phyloP scores from a whole-genome alignment of 92 coral and sea anemone species.

The Porites evermanni region DNA sequence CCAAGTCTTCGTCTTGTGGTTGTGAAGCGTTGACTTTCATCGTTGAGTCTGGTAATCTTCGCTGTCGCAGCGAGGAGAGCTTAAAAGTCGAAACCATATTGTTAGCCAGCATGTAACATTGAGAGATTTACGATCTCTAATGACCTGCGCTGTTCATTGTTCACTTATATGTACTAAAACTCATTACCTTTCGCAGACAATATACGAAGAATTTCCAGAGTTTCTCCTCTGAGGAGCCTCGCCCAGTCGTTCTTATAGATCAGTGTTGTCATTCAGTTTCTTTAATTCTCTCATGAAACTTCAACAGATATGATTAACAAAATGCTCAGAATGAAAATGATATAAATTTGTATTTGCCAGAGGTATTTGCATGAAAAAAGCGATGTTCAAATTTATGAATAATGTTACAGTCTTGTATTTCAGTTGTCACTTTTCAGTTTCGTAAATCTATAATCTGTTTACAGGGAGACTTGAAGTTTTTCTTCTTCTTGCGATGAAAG shows the following conservation, averaged over 20 bases:
- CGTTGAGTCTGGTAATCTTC: conserved; percentile 1
- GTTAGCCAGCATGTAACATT: neutral
- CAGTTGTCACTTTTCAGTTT: neutral
- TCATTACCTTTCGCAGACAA: neutral
- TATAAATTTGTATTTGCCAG: neutral
- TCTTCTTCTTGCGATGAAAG: neutral
- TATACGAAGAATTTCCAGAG: neutral
- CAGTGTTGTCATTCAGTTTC: neutral
- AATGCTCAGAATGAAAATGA: neutral
- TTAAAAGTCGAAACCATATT: conserved; percentile 28
- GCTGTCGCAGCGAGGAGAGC: conserved; percentile 9
- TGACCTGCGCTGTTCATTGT: neutral
- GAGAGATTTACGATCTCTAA: too few relatives aligned
- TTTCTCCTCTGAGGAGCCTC: neutral
- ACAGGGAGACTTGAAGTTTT: neutral
- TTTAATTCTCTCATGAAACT: neutral
- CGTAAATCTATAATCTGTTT: neutral
- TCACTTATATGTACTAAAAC: neutral
- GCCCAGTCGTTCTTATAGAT: neutral
- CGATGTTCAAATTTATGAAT: too few relatives aligned
- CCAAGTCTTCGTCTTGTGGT: neutral
- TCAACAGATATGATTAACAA: neutral
- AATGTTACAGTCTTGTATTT: neutral
- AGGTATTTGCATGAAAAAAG: too few relatives aligned
- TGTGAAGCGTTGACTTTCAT: conserved; percentile 1